A percentile compares a stretch with the other conserved stretches of the same genome.
Evolutionary conservation across 92 coral and sea anemone species (phyloP).

Genomic region (Zoanthus gigantus): DNA sequence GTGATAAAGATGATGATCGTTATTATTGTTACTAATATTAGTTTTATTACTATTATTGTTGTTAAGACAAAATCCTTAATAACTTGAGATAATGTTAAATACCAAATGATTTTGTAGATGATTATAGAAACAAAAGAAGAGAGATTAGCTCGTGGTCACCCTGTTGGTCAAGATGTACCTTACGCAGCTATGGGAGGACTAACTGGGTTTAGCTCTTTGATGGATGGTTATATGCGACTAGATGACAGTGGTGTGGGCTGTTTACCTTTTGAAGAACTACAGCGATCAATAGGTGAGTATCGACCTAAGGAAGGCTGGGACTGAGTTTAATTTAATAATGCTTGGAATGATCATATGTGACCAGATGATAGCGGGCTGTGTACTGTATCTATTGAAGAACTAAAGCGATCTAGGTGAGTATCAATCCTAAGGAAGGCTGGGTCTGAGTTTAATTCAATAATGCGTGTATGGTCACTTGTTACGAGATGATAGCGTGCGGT

Average conservation of each 20-base stretch:
- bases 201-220: constrained; percentile 94
- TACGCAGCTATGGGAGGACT: constrained; percentile 99
- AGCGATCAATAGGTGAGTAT: constrained; percentile 77
- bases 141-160: constrained; percentile 89
- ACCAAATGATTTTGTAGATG: constrained; percentile 59
- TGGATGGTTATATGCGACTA: constrained; percentile 96
- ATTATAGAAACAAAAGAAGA: constrained; percentile 93
- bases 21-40: too few species aligned
- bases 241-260: constrained; percentile 98
- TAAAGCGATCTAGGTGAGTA: too few species aligned
- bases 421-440: too few species aligned
- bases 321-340: too few species aligned
- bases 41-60: too few species aligned
- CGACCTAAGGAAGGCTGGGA: not conserved
- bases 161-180: constrained; percentile 96
- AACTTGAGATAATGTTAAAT: not conserved
- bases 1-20: too few species aligned
- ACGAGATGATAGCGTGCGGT: too few species aligned
- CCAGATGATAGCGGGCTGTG: too few species aligned
- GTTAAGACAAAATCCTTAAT: not conserved
- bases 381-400: too few species aligned
- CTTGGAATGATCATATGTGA: too few species aligned
- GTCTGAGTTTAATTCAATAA: too few species aligned
- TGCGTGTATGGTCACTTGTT: too few species aligned
- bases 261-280: constrained; percentile 76